Base-by-base conservation (phyloP, 2,888 invertebrate species). In the Scrobipalpa costella region DNA sequence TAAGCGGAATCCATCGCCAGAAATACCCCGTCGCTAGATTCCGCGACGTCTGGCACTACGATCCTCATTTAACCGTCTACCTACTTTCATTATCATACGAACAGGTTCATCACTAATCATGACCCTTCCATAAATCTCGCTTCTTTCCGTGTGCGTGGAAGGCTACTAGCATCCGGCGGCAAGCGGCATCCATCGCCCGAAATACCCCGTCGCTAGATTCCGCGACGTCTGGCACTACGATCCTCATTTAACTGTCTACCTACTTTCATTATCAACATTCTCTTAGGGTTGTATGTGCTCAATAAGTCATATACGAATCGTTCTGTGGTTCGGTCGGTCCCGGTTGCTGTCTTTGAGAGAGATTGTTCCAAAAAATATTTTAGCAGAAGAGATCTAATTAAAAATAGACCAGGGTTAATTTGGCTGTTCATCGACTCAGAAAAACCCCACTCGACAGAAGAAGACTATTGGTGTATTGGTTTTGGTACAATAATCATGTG, bases 21-120 rank as follows among this genome's bases (percentile, higher is more conserved):
- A 90, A 90, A 90, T 90, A 90, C 84, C 73, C 60, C 83, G 74
- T 73, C 79, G 74, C 78, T 86, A 85, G 86, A 90, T 90, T 90
- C 90, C 90, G 86, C 88, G 89, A 86, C 90, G 90, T 88, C 90
- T 85, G 84, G 89, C 86, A 87, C 83, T 84, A 86, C 79, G 89
- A 86, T 80, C 75, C 69, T 76, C 71, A 75, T 80, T 74, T 77
- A 78, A 57, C 36, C 2, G 17, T 57, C 57, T 44, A 40, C 11
- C 40, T 40, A 13, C 13, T 40, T 40, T 13, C 13, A 40, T 13
- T 36, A 40, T 40, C 13, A 13, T n/a, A n/a, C n/a, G n/a, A n/a
- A n/a, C n/a, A n/a, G n/a, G n/a, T n/a, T n/a, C n/a, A n/a, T n/a
- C n/a, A 27, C 27, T 27, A 27, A 27, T 3, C 27, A 27, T 27